A percentile compares a stretch with the other conserved stretches of the same genome.
Conservation (phyloP, 2,113 vertebrate species). For the Eira barbara region DNA sequence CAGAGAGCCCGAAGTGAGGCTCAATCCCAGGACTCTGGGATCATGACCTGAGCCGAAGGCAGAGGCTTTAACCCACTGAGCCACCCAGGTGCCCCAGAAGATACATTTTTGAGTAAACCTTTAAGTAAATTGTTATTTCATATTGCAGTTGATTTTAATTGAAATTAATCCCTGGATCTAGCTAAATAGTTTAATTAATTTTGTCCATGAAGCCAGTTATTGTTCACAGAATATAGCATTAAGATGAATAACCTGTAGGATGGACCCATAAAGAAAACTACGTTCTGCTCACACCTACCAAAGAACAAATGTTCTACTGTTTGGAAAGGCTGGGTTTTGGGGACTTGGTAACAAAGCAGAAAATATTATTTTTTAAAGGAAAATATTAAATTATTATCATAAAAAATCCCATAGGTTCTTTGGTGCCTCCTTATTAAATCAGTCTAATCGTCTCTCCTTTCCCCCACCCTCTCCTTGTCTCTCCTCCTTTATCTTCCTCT, state of each 20-base stretch:
- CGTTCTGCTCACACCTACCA: not conserved
- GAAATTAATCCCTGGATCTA: not conserved
- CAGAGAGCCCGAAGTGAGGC: too few species aligned
- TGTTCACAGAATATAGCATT: not conserved
- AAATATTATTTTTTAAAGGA: not conserved
- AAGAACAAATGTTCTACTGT: slow-evolving; percentile 19
- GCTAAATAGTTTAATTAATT: slow-evolving; percentile 5
- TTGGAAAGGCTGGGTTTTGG: not conserved
- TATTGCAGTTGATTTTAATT: slow-evolving; percentile 17
- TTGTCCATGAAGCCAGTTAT: not conserved
- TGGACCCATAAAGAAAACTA: not conserved
- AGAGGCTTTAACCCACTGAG: too few species aligned
- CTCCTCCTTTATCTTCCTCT: not conserved
- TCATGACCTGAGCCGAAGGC: too few species aligned
- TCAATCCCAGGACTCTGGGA: too few species aligned
- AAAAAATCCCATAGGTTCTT: not conserved
- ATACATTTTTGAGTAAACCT: not conserved
- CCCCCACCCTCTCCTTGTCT: not conserved
- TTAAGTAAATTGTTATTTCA: not conserved
- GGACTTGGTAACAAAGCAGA: not conserved
- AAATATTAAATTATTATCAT: not conserved
- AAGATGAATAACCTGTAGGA: slow-evolving; percentile 12
- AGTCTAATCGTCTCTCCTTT: not conserved
- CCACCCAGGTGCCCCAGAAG: not conserved
- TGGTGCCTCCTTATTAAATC: not conserved